Evolutionary conservation across 2,797 vertebrate species (phyloP).

Genomic region (Leucoraja ocellata): DNA sequence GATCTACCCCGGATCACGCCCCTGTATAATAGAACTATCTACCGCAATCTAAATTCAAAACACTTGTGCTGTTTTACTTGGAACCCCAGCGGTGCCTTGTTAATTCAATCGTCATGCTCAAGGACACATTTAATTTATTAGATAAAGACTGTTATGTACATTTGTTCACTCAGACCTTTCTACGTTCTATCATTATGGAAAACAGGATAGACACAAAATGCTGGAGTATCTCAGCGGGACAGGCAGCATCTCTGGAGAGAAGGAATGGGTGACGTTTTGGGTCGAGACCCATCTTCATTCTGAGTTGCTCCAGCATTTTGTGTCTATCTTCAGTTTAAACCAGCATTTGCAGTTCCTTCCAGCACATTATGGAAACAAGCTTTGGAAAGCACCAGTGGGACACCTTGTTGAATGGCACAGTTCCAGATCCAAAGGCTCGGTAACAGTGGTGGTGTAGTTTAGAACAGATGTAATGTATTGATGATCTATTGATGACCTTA

Average conservation of each 20-base stretch:
- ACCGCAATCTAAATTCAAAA: conserved; percentile 12
- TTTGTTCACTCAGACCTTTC: conserved; percentile 43
- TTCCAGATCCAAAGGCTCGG: background rate
- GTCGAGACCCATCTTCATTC: no score
- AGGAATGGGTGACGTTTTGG: no score
- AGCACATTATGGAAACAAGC: conserved; percentile 39
- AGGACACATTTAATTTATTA: conserved; percentile 62
- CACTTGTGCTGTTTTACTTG: conserved; percentile 25
- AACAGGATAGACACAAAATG: no score
- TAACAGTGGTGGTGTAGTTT: background rate
- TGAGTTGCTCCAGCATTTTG: no score
- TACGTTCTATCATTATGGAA: conserved; percentile 52
- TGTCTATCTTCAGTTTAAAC: no score
- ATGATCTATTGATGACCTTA: no score
- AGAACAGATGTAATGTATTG: background rate
- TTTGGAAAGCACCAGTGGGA: conserved; percentile 43
- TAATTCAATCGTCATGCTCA: conserved; percentile 60
- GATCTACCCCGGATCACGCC: background rate
- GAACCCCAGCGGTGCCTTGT: conserved; percentile 51
- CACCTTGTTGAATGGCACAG: background rate
- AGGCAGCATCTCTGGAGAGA: no score
- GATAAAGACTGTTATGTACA: conserved; percentile 56
- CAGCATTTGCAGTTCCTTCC: conserved; percentile 3
- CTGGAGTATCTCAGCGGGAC: no score
- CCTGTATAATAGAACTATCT: background rate